Evolutionary conservation across 1,140 invertebrate species (phyloP).

Genomic region (Pantala flavescens): DNA sequence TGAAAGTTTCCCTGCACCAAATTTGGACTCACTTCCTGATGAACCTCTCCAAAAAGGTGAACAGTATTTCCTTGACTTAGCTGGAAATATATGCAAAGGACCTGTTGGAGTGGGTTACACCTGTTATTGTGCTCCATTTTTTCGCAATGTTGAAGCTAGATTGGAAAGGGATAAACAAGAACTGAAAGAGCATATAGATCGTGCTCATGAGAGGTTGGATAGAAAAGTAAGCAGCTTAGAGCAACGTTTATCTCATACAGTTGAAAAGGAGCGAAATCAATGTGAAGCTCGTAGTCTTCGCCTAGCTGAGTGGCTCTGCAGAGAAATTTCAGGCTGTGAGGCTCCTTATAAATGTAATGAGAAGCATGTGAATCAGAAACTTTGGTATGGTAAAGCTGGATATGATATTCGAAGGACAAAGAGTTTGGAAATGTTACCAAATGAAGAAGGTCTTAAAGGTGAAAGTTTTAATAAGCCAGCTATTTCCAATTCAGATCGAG

Average conservation of each 20-base stretch:
- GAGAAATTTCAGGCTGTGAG: constrained; percentile 16
- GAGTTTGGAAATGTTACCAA: not conserved
- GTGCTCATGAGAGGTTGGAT: constrained; percentile 66
- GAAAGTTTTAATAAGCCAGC: not conserved
- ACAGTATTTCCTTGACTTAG: constrained; percentile 89
- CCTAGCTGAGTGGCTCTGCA: constrained; percentile 53
- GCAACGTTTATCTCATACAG: constrained; percentile 53
- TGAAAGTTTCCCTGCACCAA: constrained; percentile 70
- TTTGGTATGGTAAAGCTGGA: not conserved
- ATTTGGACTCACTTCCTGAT: constrained; percentile 69
- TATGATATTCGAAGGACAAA: not conserved
- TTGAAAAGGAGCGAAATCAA: constrained; percentile 49
- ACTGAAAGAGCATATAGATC: constrained; percentile 70
- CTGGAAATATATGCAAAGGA: constrained; percentile 92
- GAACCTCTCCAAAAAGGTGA: constrained; percentile 79
- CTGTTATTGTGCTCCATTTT: constrained; percentile 71
- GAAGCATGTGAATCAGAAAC: not conserved
- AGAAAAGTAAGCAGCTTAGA: constrained; percentile 66
- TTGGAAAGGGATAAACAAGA: constrained; percentile 76
- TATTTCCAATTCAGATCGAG: not conserved
- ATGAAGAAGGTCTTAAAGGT: not conserved
- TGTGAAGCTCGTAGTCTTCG: constrained; percentile 53
- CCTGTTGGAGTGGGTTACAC: constrained; percentile 80
- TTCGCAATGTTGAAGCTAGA: constrained; percentile 76
- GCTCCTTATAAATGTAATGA: not conserved